Evolutionary conservation across 2,888 invertebrate species (phyloP).

Genomic region (Junonia oenone): DNA sequence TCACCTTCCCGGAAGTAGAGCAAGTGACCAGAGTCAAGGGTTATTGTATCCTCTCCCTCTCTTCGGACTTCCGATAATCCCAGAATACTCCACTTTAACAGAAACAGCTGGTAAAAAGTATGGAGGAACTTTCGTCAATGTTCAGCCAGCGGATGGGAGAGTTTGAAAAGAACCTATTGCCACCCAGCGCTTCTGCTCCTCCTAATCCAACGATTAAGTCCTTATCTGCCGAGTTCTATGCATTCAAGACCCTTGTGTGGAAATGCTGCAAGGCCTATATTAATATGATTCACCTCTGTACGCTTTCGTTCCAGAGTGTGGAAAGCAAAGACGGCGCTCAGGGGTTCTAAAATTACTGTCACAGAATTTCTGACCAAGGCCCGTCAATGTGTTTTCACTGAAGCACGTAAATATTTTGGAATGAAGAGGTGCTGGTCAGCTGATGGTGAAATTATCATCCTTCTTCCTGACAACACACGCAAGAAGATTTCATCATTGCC

Average conservation of each 20-base stretch:
- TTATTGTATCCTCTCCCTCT: no score
- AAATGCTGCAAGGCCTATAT: not conserved
- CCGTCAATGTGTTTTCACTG: not conserved
- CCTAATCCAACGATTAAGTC: not conserved
- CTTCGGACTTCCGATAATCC: no score
- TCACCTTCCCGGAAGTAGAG: no score
- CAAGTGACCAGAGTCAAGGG: no score
- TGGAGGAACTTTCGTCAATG: no score
- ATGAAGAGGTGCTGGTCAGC: not conserved
- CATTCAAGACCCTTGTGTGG: not conserved
- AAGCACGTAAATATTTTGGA: not conserved
- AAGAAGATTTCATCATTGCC: not conserved
- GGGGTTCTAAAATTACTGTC: not conserved
- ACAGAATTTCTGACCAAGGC: constrained; percentile 15
- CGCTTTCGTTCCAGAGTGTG: not conserved
- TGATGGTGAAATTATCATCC: no score
- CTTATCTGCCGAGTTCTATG: no score
- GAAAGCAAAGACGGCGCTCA: not conserved
- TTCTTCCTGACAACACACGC: no score
- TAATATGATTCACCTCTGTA: not conserved
- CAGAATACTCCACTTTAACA: no score
- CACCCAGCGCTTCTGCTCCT: not conserved
- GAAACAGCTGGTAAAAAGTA: no score
- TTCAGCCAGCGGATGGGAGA: not conserved
- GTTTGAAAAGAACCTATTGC: not conserved